Percentiles rank a stretch among this genome's conserved stretches.
These are phyloP conservation scores for Odontocerum albicorne DNA, from an alignment of 2,888 invertebrate species.

Conservation along the genomic window DNA sequence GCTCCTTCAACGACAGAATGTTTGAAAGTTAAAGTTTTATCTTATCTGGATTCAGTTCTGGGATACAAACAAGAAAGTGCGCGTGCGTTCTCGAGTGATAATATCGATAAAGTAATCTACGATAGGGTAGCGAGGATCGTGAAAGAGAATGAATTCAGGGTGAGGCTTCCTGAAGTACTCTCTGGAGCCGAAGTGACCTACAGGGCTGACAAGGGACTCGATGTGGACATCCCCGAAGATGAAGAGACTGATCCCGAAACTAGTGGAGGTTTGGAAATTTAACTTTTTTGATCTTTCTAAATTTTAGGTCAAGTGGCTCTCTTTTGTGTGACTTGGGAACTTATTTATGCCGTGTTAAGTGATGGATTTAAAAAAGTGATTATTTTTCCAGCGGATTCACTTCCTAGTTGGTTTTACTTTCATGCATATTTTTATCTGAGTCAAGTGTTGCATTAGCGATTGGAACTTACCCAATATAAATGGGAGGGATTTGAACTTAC, in stretches of 20 bases:
- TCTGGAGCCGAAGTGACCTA: constrained; percentile 68
- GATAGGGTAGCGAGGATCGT: constrained; percentile 71
- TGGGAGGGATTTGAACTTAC: too few relatives aligned
- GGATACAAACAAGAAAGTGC: constrained; percentile 64
- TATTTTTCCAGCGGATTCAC: too few relatives aligned
- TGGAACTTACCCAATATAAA: too few relatives aligned
- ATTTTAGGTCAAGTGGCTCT: too few relatives aligned
- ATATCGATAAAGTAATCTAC: constrained; percentile 74
- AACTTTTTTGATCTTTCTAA: too few relatives aligned
- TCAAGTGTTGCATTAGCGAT: too few relatives aligned
- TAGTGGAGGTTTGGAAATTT: constrained; percentile 13
- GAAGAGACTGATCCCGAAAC: constrained; percentile 43
- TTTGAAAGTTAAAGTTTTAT: constrained; percentile 75
- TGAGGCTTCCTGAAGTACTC: constrained; percentile 73
- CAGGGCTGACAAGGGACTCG: constrained; percentile 66
- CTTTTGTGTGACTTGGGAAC: too few relatives aligned
- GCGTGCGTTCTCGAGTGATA: constrained; percentile 61
- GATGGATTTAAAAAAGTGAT: too few relatives aligned
- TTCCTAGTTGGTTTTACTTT: too few relatives aligned
- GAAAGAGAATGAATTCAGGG: constrained; percentile 72
- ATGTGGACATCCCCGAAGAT: constrained; percentile 60
- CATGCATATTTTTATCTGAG: too few relatives aligned
- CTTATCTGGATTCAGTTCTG: constrained; percentile 71
- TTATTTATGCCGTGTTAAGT: too few relatives aligned
- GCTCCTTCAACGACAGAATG: constrained; percentile 69